Base-by-base conservation (phyloP, 2,888 invertebrate genomes). In the Yponomeuta evonymella region DNA sequence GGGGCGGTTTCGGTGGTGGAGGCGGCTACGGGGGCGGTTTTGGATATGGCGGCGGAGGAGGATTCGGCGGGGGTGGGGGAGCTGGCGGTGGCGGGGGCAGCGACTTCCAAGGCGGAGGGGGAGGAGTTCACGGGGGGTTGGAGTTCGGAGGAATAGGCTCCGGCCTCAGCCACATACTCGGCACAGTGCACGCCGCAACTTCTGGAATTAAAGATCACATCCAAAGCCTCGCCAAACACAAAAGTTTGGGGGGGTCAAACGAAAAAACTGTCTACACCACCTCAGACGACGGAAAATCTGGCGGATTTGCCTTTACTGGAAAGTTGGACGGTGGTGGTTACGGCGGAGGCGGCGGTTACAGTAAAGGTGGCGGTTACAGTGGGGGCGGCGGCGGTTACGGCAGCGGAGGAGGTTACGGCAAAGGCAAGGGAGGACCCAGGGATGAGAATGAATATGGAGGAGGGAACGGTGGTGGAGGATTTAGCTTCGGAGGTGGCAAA, bases 261-360 rank as follows among this genome's bases (percentile, higher is more conserved):
- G 70, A 82, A 71, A 88, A 89, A 78, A 80, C 83, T 1, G 80
- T 90, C 36, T 86, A 83, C 73, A 85, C 87, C 0, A 84, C 87
- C 74, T 88, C 89, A 30, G 84, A 87, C 48, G 90, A 90, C 71
- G 90, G 89, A 71, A 90, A 87, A 73, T 91, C 91, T 71, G 89
- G 89, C 71, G 91, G 90, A 2, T 90, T 87, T 72, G 90, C 89
- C 3, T 90, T 86, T 72, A 89, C 90, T 43, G 91, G 91, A 29
- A 79, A 80, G 1, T 74, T 87, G n/a, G 81, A 78, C 8, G 83
- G 83, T 36, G 85, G 84, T 1, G 86, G 87, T 73, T 88, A 90
- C 23, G 88, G 87, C 58, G 85, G 85, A 65, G 93, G 93, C 23
- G 88, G 89, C 11, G 88, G 79, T 65, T 79, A 81, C 6, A 92